Evolutionary conservation across 2,797 vertebrate species (phyloP).

Genomic region (Takifugu rubripes): DNA sequence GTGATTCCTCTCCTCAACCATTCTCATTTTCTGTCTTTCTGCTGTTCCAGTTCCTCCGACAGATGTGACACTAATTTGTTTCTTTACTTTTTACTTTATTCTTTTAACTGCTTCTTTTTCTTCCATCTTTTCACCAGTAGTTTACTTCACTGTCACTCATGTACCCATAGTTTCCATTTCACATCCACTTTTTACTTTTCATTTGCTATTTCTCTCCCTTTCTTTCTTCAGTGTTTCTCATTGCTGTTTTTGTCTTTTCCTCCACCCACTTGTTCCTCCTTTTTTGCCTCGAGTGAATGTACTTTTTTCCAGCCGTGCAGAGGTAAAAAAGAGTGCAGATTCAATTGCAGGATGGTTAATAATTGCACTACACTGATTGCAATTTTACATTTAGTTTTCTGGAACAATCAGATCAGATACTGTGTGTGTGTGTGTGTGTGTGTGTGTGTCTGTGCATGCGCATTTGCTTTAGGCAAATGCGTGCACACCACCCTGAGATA

Average conservation of each 20-base stretch:
- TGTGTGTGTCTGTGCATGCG: constrained; percentile 4
- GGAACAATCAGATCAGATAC: constrained; percentile 65
- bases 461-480: constrained; percentile 12
- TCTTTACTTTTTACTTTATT: constrained; percentile 38
- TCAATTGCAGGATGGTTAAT: constrained; percentile 58
- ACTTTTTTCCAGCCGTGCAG: constrained; percentile 45
- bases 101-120: constrained; percentile 16
- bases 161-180: constrained; percentile 8
- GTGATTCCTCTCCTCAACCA: constrained; percentile 19
- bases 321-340: constrained; percentile 36
- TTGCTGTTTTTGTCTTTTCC: constrained; percentile 21
- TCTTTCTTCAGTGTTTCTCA: constrained; percentile 8
- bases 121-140: constrained; percentile 8
- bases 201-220: constrained; percentile 1
- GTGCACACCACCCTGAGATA: constrained; percentile 39
- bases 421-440: constrained; percentile 10
- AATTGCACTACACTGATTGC: constrained; percentile 68
- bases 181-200: not conserved
- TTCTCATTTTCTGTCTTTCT: constrained; percentile 27
- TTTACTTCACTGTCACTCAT: constrained; percentile 11
- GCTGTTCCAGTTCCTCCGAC: constrained; percentile 20
- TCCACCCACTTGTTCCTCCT: constrained; percentile 35
- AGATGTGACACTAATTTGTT: constrained; percentile 46
- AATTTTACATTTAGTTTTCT: constrained; percentile 67
- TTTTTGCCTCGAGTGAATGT: constrained; percentile 20